Evolutionary conservation across 2,888 invertebrate genomes (phyloP), one percentile per base, ranked within the genome.

Genomic region (Amblyjoppa proteus): DNA sequence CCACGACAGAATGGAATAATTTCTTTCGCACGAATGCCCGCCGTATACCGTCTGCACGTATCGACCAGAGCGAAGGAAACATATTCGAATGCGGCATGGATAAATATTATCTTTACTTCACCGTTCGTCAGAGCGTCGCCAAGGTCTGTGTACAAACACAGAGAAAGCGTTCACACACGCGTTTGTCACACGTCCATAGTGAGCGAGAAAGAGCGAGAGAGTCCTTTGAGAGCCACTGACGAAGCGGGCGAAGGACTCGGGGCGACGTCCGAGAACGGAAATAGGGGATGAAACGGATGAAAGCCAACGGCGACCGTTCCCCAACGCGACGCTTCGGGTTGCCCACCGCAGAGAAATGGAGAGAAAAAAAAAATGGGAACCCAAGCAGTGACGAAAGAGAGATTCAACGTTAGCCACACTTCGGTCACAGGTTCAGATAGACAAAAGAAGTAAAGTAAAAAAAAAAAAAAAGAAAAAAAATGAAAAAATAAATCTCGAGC

Each of bases 261-360:
- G 66, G 31, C 71, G 16, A 61, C 71, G 79, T 45, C 16, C 20
- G 58, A 76, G 66, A 68, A 76, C 82, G 76, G 82, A 83, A 85
- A 85, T 82, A 76, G 71, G 51, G 79, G 79, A 85, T 85, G 85
- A 80, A 83, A 85, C 83, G 83, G 76, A 85, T 79, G 82, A 80
- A 83, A 80, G 73, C 73, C 79, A 85, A 85, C 82, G 80, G 73
- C 13, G 45, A 76, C 61, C 53, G 31, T 56, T 81, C 34, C 51
- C 34, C 51, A 82, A 78, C 66, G 81, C 70, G 56, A 45, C 45
- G 75, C 58, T 53, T 61, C 49, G 31, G 31, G 16, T 64, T 31
- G 20, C 34, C 0, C 38, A n/a, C 38, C 41, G 41, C 41, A 41
- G 41, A 5, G 31, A 41, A 51, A 74, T 58, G 61, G 82, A 80